Evolutionary conservation across 2,888 invertebrate genomes (phyloP), one percentile per base, ranked within the genome.

Genomic region (Lypha dubia): DNA sequence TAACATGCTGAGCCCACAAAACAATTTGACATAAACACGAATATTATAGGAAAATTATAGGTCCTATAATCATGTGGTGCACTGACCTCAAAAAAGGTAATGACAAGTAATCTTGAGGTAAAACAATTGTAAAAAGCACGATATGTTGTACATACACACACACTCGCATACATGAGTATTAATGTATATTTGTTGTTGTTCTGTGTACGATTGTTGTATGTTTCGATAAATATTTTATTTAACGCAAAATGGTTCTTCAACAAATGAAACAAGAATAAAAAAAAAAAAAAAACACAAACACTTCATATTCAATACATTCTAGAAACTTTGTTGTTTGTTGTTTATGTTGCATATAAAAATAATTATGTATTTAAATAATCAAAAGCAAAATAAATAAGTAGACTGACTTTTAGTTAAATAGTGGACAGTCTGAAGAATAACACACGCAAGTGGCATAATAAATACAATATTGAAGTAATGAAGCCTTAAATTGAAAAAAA

Each of bases 21-120:
- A 84, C 84, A 84, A 84, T 84, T 84, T 84, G 84, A 84, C 81
- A 81, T 84, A 84, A 84, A 84, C 84, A 84, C 84, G 84, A 84
- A 84, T 81, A 84, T 84, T 84, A 84, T 84, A 84, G 84, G 81
- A 81, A 84, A 84, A 84, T 84, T 84, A 84, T 81, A 84, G 84
- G 81, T 79, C 81, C 84, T 70, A 79, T 84, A 84, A 84, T 84
- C 84, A 84, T 84, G 84, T 79, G 84, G 84, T 84, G 84, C 84
- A 84, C 81, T 84, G 84, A 84, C 84, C 84, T 84, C 84, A 84
- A 84, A 84, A 84, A 84, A 84, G 84, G 84, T 84, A 84, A 84
- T 84, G 84, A 84, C 84, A 84, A 84, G 81, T 84, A 84, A 84
- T 84, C 84, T 84, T 84, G 84, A 84, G 84, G 84, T 84, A 65